Evolutionary conservation across 2,113 vertebrate genomes (phyloP), one percentile per base, ranked within the genome.

Genomic region (Malurus cyaneus): DNA sequence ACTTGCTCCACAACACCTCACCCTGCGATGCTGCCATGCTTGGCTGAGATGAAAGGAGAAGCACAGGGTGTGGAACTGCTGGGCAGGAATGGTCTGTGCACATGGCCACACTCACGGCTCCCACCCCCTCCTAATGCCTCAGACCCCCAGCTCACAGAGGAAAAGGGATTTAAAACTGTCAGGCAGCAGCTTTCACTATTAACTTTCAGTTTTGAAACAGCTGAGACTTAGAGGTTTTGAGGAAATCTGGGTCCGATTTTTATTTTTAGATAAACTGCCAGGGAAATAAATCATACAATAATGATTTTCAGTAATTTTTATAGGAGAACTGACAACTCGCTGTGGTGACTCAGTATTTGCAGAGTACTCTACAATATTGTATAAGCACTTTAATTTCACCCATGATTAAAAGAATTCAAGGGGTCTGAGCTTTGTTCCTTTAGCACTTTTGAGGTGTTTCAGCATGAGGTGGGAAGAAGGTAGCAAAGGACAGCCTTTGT

Each of bases 211-310:
- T 94, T 85, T 94, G 32, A 86, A 89, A 80, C 80, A 91, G 84
- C 94, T 96, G 93, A 97, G 82, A 81, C 94, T 62, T 52, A 39
- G 52, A 91, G 67, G 46, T 6, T 44, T 46, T 64, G 76, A 86
- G 42, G 52, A 84, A 93, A 65, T 87, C 89, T 79, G 82, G 60
- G 91, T 83, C 85, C 8, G 0, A 76, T 94, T 91, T 89, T 95
- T 95, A 85, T 80, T 94, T 96, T 91, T 77, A 91, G 81, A 82
- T 92, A 91, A 95, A 92, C 70, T 91, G 86, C 83, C 94, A 89
- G 59, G 52, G 80, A 93, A 93, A 86, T 93, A 96, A 97, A 95
- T 97, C 86, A 88, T 32, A 67, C 41, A 52, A 73, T 76, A 91
- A 90, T 66, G 85, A 86, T 88, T 94, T 93, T 88, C 87, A 92